Evolutionary conservation across 2,797 vertebrate species (phyloP).

Genomic region (Sparidentex hasta): DNA sequence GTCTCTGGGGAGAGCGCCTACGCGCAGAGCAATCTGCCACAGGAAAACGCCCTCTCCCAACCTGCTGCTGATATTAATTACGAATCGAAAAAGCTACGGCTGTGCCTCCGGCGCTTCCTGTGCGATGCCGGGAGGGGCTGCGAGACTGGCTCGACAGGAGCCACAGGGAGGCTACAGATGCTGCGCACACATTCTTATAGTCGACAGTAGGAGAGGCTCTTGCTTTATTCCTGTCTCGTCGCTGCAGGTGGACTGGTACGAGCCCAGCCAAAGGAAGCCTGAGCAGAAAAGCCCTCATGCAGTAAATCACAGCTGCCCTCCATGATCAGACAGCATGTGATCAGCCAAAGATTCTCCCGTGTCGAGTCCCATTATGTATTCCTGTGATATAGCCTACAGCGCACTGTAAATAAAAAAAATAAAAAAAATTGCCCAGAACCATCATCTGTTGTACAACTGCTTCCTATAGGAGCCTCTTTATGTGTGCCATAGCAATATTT

Average conservation of each 20-base stretch:
- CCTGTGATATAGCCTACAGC: slow-evolving; percentile 27
- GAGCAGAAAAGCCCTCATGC: slow-evolving; percentile 14
- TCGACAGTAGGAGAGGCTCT: slow-evolving; percentile 40
- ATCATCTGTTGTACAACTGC: not conserved
- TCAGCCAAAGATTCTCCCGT: slow-evolving; percentile 25
- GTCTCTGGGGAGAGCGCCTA: slow-evolving; percentile 76
- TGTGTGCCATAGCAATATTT: slow-evolving; percentile 11
- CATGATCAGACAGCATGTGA: slow-evolving; percentile 27
- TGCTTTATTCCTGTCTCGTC: slow-evolving; percentile 35
- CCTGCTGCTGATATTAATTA: slow-evolving; percentile 85
- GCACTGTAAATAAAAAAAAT: slow-evolving; percentile 14
- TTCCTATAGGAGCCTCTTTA: slow-evolving; percentile 17
- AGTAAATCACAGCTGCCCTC: slow-evolving; percentile 60
- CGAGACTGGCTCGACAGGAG: slow-evolving; percentile 23
- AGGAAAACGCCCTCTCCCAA: slow-evolving; percentile 70
- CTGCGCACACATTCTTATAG: slow-evolving; percentile 44
- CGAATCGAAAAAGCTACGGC: slow-evolving; percentile 50
- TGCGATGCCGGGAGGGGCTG: slow-evolving; percentile 49
- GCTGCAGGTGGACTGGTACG: slow-evolving; percentile 51
- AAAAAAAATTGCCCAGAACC: not conserved
- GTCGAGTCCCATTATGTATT: slow-evolving; percentile 37
- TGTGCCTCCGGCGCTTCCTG: slow-evolving; percentile 67
- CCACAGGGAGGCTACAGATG: slow-evolving; percentile 65
- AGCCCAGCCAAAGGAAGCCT: slow-evolving; percentile 25
- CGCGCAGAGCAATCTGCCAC: slow-evolving; percentile 66